Conservation (phyloP, 2,888 invertebrate species). For the Coenonympha arcania region DNA sequence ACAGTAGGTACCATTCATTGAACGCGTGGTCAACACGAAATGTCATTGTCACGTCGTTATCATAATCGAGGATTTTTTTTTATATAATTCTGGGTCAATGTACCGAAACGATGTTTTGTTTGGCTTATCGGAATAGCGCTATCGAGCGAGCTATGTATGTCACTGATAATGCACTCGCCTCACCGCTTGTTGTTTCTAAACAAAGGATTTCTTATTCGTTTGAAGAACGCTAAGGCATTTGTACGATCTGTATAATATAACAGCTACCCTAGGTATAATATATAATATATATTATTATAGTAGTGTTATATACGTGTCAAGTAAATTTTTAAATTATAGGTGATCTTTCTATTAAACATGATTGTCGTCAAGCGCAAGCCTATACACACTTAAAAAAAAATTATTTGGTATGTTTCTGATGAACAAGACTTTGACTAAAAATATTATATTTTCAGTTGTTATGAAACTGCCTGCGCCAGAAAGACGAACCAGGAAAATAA, state of each 20-base stretch:
- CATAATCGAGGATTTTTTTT: constrained; percentile 67
- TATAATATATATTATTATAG: background rate
- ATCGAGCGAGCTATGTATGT: constrained; percentile 65
- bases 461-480: too few relatives aligned
- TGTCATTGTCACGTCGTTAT: constrained; percentile 69
- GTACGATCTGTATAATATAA: background rate
- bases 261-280: background rate
- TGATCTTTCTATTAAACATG: too few relatives aligned
- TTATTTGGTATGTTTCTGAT: too few relatives aligned
- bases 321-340: too few relatives aligned
- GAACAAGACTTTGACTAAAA: too few relatives aligned
- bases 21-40: constrained; percentile 47
- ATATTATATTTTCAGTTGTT: too few relatives aligned
- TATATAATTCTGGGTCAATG: constrained; percentile 74
- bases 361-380: too few relatives aligned
- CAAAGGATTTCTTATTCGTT: constrained; percentile 35
- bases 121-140: constrained; percentile 58
- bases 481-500: too few relatives aligned
- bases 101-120: constrained; percentile 69
- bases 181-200: constrained; percentile 47
- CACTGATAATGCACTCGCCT: constrained; percentile 57
- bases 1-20: constrained; percentile 20
- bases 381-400: too few relatives aligned
- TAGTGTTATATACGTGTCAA: too few relatives aligned
- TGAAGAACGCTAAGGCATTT: constrained; percentile 13